Evolutionary conservation across 2,888 invertebrate genomes (phyloP).

Genomic region (Acrocyrtus sp.): DNA sequence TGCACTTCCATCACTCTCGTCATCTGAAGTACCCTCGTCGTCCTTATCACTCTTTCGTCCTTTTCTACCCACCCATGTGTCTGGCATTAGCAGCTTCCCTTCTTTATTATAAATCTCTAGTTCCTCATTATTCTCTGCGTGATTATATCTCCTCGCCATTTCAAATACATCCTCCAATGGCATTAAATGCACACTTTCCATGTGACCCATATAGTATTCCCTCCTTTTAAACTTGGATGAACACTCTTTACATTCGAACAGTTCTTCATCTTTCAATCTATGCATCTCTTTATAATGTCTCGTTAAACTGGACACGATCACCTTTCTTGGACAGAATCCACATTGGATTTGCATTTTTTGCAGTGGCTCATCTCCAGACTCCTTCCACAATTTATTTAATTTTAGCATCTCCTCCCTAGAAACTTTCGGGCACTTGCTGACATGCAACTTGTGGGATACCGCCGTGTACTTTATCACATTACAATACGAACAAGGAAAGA

Average conservation of each 20-base stretch:
- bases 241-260: slow-evolving; percentile 9
- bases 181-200: slow-evolving; percentile 15
- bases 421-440: background rate
- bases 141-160: too few relatives aligned
- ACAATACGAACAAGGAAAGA: slow-evolving; percentile 24
- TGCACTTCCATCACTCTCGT: too few relatives aligned
- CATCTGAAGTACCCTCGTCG: too few relatives aligned
- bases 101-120: too few relatives aligned
- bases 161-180: too few relatives aligned
- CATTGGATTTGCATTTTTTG: background rate
- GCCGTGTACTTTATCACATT: background rate
- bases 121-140: too few relatives aligned
- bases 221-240: slow-evolving; percentile 10
- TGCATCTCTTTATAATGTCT: slow-evolving; percentile 32
- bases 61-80: too few relatives aligned
- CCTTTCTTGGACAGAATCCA: slow-evolving; percentile 5
- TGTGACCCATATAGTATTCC: slow-evolving; percentile 23
- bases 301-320: background rate
- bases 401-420: background rate
- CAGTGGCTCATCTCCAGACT: slow-evolving; percentile 1
- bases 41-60: too few relatives aligned
- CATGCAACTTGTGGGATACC: slow-evolving; percentile 15
- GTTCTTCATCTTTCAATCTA: slow-evolving; percentile 16
- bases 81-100: too few relatives aligned
- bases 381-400: too few relatives aligned